Base-by-base conservation (phyloP, 2,113 vertebrate species). In the Strix uralensis region DNA sequence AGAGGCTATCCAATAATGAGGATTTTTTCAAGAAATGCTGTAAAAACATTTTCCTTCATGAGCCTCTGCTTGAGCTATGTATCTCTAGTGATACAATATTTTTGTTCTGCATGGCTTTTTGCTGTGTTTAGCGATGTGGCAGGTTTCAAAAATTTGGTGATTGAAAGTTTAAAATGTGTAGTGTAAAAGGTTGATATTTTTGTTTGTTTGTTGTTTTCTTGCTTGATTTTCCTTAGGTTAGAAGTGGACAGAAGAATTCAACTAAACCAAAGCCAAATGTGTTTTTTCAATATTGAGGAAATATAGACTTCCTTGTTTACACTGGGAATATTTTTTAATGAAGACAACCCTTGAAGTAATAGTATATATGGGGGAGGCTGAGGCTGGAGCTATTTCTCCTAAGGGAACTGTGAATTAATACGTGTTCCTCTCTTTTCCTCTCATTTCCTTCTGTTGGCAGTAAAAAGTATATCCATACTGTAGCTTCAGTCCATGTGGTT, bases 241-340 rank as follows among this genome's bases (percentile, higher is more conserved):
- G 78, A 87, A 91, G 49, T 23, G 8, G 23, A 34, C n/a, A 77
- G 58, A 84, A 84, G 65, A 81, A 86, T 92, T 72, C 74, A 86
- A 62, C 42, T 73, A 86, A 92, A 83, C 30, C 51, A 92, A 88
- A 93, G 58, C 46, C 86, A n/a, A 87, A 78, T 15, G 49, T 55
- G 17, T 91, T 92, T 91, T 92, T 62, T 72, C 62, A 91, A 13
- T 83, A 54, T 20, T 70, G 46, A 87, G 52, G 71, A 91, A 93
- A 97, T 83, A 88, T 4, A 81, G 36, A 16, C 77, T 77, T 91
- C 47, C 73, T 95, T 92, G 88, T 88, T 94, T 96, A 85, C 47
- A 51, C 44, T 94, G 78, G 86, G 69, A 96, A 88, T 90, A 87
- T 78, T 79, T 74, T 95, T 88, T 95, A 91, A 85, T 88, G 79